Evolutionary conservation across 2,797 vertebrate genomes (phyloP).

Genomic region (Eidolon dupreanum): DNA sequence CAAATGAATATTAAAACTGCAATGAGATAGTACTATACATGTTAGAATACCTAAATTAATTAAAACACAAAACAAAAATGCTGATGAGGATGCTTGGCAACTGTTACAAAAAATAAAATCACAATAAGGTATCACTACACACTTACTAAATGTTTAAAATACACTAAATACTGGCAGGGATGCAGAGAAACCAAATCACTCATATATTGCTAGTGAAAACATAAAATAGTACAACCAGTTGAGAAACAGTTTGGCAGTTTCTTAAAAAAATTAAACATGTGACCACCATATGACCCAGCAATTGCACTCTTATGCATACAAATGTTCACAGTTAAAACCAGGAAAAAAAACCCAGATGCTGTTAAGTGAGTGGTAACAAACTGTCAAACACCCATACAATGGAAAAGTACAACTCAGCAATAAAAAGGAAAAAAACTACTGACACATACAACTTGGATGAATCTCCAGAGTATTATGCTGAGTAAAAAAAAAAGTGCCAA

Average conservation of each 20-base stretch:
- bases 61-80: background rate
- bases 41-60: background rate
- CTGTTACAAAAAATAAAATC: background rate
- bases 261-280: background rate
- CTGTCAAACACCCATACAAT: background rate
- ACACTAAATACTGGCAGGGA: background rate
- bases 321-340: background rate
- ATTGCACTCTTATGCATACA: background rate
- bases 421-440: slow-evolving; percentile 11
- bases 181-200: background rate
- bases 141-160: slow-evolving; percentile 1
- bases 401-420: background rate
- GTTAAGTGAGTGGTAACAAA: background rate
- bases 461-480: background rate
- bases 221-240: background rate
- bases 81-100: background rate
- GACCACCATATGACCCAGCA: background rate
- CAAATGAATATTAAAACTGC: background rate
- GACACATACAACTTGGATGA: background rate
- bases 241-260: background rate
- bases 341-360: background rate
- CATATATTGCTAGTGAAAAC: background rate
- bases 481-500: background rate
- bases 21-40: background rate
- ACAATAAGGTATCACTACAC: background rate